Base-by-base conservation (phyloP, 92 coral and sea anemone genomes). In the Metridium senile region DNA sequence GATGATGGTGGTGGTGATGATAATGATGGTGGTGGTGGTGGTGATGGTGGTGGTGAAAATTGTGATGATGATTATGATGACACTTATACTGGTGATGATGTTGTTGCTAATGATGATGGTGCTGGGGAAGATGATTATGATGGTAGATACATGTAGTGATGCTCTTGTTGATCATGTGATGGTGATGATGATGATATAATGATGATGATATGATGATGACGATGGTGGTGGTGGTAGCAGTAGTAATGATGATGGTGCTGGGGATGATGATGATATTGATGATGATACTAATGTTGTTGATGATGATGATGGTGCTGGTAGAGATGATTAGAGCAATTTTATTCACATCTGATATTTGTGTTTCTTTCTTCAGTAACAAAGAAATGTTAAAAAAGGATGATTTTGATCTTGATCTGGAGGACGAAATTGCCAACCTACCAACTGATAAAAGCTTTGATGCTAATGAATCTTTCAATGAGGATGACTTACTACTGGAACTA, bases 401-500 rank as follows among this genome's bases (percentile, higher is more conserved):
- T 66, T 77, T 81, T 43, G 97, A 75, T 62, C 82, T 88, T 54
- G 90, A 91, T 27, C 82, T 90, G 18, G 98, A 85, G 43, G 93
- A 90, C 13, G 97, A 91, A 11, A 78, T 90, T 39, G 86, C 80
- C 22, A 91, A 87, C 46, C 46, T 92, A 43, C 90, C 92, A 3
- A 90, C 85, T 21, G 86, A 70, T 0, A 71, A 66, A 20, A 78
- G 73, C 43, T 80, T 71, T 62, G 83, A 82, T 29, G 16, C 52
- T 58, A 45, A 83, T 63, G 62, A 91, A 62, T 45, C 80, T 47
- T 30, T 88, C 39, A 81, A 92, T 59, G 98, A 90, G 58, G 98
- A 94, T 47, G 98, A 94, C 62, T 73, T 94, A 28, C 72, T 94
- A 11, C 82, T 94, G 89, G 97, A 91, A 56, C 83, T 94, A 11